Evolutionary conservation across 2,797 vertebrate genomes (phyloP).

Genomic region (Ptychadena robeensis): DNA sequence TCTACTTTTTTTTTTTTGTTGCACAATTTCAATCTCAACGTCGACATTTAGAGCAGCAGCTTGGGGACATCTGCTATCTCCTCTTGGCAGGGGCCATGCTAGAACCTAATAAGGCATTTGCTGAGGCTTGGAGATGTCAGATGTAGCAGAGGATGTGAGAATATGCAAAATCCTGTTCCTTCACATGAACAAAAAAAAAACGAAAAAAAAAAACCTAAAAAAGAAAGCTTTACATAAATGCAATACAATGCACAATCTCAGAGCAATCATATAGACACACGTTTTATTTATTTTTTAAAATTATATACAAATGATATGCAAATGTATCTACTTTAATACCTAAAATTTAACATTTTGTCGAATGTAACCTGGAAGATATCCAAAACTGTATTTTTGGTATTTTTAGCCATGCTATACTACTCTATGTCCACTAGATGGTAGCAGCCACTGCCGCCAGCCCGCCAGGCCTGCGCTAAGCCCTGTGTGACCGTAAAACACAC

Average conservation of each 20-base stretch:
- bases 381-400: not conserved
- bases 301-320: not conserved
- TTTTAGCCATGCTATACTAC: slow-evolving; percentile 4
- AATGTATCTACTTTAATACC: not conserved
- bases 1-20: slow-evolving; percentile 12
- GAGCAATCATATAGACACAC: too few species aligned
- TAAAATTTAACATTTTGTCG: too few species aligned
- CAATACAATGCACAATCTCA: not conserved
- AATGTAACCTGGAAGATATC: not conserved
- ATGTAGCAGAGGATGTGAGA: slow-evolving; percentile 56
- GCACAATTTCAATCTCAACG: slow-evolving; percentile 22
- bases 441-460: slow-evolving; percentile 21
- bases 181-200: not conserved
- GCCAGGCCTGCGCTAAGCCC: too few species aligned
- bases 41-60: slow-evolving; percentile 33
- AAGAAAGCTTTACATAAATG: not conserved
- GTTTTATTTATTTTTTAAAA: not conserved
- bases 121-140: slow-evolving; percentile 56
- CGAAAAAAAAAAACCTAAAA: not conserved
- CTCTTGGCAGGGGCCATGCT: slow-evolving; percentile 47
- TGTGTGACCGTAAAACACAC: not conserved
- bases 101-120: slow-evolving; percentile 57
- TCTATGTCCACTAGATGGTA: slow-evolving; percentile 50
- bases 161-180: slow-evolving; percentile 51
- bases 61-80: slow-evolving; percentile 54